phyloP scores from a whole-genome alignment of 2,113 vertebrate genomes.

The Fulmarus glacialis region DNA sequence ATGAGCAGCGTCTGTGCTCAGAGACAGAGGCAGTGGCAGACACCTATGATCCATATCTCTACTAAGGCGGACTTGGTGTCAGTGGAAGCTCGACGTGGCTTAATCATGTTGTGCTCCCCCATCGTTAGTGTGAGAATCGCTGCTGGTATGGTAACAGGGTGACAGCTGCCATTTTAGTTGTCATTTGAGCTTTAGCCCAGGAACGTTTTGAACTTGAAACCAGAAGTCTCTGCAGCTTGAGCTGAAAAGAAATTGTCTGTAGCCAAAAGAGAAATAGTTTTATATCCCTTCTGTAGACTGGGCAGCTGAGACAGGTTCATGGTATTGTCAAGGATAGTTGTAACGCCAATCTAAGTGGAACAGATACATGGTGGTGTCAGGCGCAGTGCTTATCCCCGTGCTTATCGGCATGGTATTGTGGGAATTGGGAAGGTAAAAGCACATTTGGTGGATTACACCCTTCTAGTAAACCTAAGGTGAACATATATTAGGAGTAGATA shows the following conservation, averaged over 20 bases:
- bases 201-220: constrained; percentile 40
- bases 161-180: constrained; percentile 38
- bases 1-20: fast-evolving
- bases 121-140: background rate
- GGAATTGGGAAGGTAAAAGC: background rate
- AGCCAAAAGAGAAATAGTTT: constrained; percentile 8
- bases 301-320: background rate
- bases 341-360: background rate
- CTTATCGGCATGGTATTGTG: background rate
- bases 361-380: background rate
- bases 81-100: background rate
- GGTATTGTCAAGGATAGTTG: background rate
- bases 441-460: background rate
- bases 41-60: background rate
- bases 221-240: constrained; percentile 21
- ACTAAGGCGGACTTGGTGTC: background rate
- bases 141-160: constrained; percentile 17
- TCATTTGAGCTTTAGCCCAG: constrained; percentile 15
- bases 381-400: background rate
- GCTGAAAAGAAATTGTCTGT: background rate
- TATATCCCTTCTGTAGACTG: constrained; percentile 1
- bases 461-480: background rate
- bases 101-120: background rate
- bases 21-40: background rate
- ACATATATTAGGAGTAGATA: background rate